Evolutionary conservation across 2,797 vertebrate genomes (phyloP), one percentile per base, ranked within the genome.

Genomic region (Acanthurus tractus): DNA sequence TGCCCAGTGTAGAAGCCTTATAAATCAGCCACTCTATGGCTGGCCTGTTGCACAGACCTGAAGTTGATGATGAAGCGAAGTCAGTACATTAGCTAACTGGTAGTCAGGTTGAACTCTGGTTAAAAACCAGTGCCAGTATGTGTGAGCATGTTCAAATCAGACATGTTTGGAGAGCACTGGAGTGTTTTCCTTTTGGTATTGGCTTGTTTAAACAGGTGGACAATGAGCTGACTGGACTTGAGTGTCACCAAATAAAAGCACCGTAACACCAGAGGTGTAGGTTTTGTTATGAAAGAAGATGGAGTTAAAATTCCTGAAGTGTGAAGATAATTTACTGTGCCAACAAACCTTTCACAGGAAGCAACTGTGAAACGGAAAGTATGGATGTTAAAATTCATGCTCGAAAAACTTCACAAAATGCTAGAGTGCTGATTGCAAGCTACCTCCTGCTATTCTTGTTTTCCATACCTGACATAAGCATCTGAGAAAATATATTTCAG

Each of bases 171-270:
- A 65, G 42, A 50, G 67, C 49, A 55, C 8, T 6, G 22, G 1
- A 49, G 63, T 64, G 58, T 72, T 78, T 74, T 66, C 8, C 14
- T 70, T 64, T 65, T 10, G 0, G 34, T 57, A 2, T 13, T 42
- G 2, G 54, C 69, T 69, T 88, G 78, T 86, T 84, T 82, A 14
- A 58, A 62, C 68, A 68, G 71, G 74, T 77, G 58, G 49, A 63
- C 44, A 40, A 2, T 0, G 2, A 34, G 48, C 23, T 34, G n/a
- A 7, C 56, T 45, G 62, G 9, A 63, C 23, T 59, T 58, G 52
- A 56, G 63, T 70, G 73, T 83, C 77, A 70, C 61, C 61, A 74
- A 81, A 77, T 66, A 76, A 63, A 58, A 11, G 13, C 17, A 3
- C 15, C 4, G 1, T 54, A 36, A 68, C 2, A 25, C 50, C 56